Conservation (phyloP, 2,888 invertebrate genomes). For the Liposcelis brunnea region DNA sequence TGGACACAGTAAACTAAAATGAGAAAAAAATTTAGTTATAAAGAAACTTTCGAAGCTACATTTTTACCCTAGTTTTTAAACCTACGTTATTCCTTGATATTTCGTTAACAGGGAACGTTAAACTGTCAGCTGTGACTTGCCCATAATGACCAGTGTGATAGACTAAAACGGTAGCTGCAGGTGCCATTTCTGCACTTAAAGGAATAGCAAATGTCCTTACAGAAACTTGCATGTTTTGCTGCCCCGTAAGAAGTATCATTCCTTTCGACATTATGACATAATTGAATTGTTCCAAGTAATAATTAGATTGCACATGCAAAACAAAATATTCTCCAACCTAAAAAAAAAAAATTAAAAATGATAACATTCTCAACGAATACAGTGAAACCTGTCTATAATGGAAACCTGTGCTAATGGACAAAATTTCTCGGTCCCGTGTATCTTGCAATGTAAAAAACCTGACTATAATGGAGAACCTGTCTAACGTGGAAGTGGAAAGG, state of each 20-base stretch:
- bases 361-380: too few species aligned
- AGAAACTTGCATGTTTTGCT: conserved; percentile 58
- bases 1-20: conserved; percentile 55
- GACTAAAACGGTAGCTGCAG: conserved; percentile 74
- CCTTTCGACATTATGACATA: conserved; percentile 89
- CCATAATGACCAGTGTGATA: conserved; percentile 69
- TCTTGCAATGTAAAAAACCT: too few species aligned
- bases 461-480: too few species aligned
- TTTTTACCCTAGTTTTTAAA: conserved; percentile 12
- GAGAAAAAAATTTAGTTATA: conserved; percentile 11
- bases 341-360: too few species aligned
- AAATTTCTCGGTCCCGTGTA: too few species aligned
- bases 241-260: conserved; percentile 66
- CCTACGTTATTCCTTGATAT: conserved; percentile 75
- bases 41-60: neutral
- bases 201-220: conserved; percentile 68
- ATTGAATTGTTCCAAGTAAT: conserved; percentile 72
- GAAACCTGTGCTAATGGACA: too few species aligned
- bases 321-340: conserved; percentile 90
- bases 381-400: too few species aligned
- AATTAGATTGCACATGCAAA: conserved; percentile 84
- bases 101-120: conserved; percentile 94
- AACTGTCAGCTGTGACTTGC: conserved; percentile 75
- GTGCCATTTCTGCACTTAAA: conserved; percentile 78
- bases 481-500: too few species aligned